Conservation (phyloP, 2,888 invertebrate genomes). For the Deilephila elpenor region DNA sequence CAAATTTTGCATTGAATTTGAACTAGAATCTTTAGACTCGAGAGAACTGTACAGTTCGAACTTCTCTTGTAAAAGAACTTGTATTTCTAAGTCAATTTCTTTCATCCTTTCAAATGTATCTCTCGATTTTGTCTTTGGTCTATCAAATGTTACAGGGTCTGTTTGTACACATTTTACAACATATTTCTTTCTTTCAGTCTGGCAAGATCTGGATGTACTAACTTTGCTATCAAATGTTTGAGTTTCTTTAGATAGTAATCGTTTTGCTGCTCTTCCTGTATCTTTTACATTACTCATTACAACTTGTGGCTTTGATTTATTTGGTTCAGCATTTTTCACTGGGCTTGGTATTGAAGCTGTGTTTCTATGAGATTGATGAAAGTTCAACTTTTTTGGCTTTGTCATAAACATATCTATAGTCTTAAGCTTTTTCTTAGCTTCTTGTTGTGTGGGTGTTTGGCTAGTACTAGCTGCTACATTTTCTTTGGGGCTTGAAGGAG, state of each 20-base stretch:
- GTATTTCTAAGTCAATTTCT: slow-evolving; percentile 85
- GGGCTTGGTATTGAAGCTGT: slow-evolving; percentile 52
- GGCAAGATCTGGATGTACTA: slow-evolving; percentile 51
- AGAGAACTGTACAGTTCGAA: slow-evolving; percentile 83
- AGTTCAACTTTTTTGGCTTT: slow-evolving; percentile 60
- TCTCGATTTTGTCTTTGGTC: slow-evolving; percentile 48
- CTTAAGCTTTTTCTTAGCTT: slow-evolving; percentile 67
- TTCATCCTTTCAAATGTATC: slow-evolving; percentile 84
- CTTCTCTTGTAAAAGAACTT: slow-evolving; percentile 83
- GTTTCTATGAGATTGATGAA: slow-evolving; percentile 69
- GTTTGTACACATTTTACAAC: slow-evolving; percentile 62
- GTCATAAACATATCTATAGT: slow-evolving; percentile 74
- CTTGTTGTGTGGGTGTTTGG: slow-evolving; percentile 57
- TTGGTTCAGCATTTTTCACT: slow-evolving; percentile 48
- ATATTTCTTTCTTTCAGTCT: slow-evolving; percentile 58
- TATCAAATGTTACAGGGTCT: slow-evolving; percentile 50
- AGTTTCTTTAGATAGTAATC: slow-evolving; percentile 56
- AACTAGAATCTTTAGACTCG: slow-evolving; percentile 63
- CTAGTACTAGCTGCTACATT: slow-evolving; percentile 44
- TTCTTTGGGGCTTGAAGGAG: slow-evolving; percentile 63
- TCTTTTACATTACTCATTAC: slow-evolving; percentile 41
- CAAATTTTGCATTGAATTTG: slow-evolving; percentile 62
- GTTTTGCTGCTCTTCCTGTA: slow-evolving; percentile 59
- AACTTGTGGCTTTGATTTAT: slow-evolving; percentile 48
- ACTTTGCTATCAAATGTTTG: slow-evolving; percentile 57